phyloP scores from a whole-genome alignment of 2,888 invertebrate genomes.

The Euzophera pinguis region DNA sequence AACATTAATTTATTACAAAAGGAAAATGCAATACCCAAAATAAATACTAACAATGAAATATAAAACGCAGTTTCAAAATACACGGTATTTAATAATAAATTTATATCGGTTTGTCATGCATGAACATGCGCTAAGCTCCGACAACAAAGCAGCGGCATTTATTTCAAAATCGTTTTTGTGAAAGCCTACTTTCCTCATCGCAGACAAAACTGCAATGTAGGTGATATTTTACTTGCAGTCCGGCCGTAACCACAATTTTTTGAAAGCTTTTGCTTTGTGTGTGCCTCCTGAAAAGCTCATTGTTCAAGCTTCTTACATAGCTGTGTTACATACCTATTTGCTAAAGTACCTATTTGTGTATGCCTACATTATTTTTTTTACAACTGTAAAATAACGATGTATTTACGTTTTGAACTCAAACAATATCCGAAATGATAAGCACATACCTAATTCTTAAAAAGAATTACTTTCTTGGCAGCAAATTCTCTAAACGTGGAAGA shows the following conservation, averaged over 20 bases:
- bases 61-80: no score
- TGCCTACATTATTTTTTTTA: no score
- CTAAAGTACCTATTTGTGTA: not conserved
- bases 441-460: not conserved
- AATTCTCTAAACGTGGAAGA: constrained; percentile 21
- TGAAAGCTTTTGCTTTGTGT: constrained; percentile 31
- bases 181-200: constrained; percentile 20
- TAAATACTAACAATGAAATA: no score
- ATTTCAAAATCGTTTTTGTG: constrained; percentile 21
- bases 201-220: constrained; percentile 29
- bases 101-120: constrained; percentile 2
- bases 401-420: no score
- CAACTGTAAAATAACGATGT: no score
- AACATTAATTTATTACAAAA: no score
- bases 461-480: constrained; percentile 17
- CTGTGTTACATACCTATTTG: constrained; percentile 9
- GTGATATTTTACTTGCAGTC: constrained; percentile 31
- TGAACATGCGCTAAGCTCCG: constrained; percentile 13
- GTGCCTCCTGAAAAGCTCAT: constrained; percentile 24
- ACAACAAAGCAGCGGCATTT: constrained; percentile 16
- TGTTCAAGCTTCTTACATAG: constrained; percentile 22
- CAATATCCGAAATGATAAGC: not conserved
- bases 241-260: constrained; percentile 28
- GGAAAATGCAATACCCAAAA: no score
- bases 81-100: no score